These are phyloP conservation scores for Resseliella maxima DNA, from an alignment of 2,888 invertebrate genomes.

Conservation along the genomic window DNA sequence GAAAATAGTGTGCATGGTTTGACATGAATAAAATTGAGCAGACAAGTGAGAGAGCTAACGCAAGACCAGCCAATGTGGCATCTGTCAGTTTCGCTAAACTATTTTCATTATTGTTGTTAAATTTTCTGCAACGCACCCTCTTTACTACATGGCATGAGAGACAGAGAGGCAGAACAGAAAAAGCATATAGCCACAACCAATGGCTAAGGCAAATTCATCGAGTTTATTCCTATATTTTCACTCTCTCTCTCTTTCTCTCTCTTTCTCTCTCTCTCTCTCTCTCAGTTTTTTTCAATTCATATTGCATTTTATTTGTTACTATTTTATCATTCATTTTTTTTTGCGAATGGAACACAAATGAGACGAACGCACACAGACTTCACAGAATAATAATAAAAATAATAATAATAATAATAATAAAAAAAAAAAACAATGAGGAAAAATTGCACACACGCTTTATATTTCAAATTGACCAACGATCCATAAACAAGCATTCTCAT, in stretches of 20 bases:
- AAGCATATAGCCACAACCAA: too few relatives aligned
- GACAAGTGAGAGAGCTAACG: too few relatives aligned
- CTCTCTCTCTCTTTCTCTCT: too few relatives aligned
- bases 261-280: too few relatives aligned
- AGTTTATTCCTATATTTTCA: too few relatives aligned
- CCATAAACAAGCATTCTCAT: neutral
- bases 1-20: too few relatives aligned
- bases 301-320: neutral
- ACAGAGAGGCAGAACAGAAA: too few relatives aligned
- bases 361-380: too few relatives aligned
- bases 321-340: neutral
- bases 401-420: neutral
- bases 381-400: neutral
- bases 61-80: neutral
- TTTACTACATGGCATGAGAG: too few relatives aligned
- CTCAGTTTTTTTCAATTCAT: neutral
- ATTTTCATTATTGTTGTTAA: neutral
- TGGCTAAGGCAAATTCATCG: too few relatives aligned
- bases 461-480: neutral
- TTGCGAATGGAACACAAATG: neutral
- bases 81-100: too few relatives aligned
- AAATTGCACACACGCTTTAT: neutral
- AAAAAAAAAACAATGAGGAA: neutral
- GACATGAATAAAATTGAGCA: too few relatives aligned
- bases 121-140: neutral